phyloP scores from a whole-genome alignment of 1,140 invertebrate genomes.

The Drosophila fuyamai region DNA sequence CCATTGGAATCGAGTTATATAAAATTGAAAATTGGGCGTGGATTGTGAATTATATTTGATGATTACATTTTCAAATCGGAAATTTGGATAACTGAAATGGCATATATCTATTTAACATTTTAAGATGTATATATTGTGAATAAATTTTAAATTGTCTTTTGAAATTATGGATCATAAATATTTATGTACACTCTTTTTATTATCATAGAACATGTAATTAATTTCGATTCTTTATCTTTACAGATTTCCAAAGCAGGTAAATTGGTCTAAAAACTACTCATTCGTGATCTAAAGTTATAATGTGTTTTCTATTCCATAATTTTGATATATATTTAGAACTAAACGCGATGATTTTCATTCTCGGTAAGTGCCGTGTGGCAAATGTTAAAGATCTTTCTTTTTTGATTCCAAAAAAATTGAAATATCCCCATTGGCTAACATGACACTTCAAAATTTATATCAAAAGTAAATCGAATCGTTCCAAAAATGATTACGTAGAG shows the following conservation, averaged over 20 bases:
- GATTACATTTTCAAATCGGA: not conserved
- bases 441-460: conserved; percentile 48
- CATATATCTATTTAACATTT: no score
- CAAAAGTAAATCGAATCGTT: not conserved
- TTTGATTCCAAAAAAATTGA: conserved; percentile 43
- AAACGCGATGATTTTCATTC: conserved; percentile 57
- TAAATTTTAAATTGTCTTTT: no score
- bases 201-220: no score
- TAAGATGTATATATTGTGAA: no score
- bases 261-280: not conserved
- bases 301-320: conserved; percentile 7
- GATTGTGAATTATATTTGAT: not conserved
- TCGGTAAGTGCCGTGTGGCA: conserved; percentile 70
- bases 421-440: conserved; percentile 60
- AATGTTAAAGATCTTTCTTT: conserved; percentile 57
- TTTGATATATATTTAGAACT: conserved; percentile 21
- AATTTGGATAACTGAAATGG: no score
- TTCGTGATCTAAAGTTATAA: not conserved
- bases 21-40: no score
- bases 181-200: no score
- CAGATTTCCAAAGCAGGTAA: conserved; percentile 69
- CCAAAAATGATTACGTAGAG: not conserved
- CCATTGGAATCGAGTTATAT: no score
- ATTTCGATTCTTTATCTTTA: conserved; percentile 7
- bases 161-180: no score